These are phyloP conservation scores for Carlito syrichta DNA, from an alignment of 2,113 vertebrate species.

Conservation along the genomic window DNA sequence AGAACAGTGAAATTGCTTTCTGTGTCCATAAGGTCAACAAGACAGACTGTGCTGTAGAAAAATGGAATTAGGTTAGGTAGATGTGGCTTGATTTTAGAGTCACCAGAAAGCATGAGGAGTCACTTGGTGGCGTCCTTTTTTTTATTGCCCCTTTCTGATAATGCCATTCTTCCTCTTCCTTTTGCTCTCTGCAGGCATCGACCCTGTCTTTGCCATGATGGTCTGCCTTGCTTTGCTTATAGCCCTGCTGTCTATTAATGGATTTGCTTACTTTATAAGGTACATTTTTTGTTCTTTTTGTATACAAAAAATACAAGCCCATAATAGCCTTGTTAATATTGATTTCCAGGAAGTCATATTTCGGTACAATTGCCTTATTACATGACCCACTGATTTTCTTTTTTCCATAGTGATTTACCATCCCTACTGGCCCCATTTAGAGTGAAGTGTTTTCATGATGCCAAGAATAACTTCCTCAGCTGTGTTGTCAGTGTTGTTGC, in stretches of 20 bases:
- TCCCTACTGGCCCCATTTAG: conserved; percentile 43
- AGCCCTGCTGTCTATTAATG: conserved; percentile 61
- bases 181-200: conserved; percentile 28
- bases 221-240: conserved; percentile 61
- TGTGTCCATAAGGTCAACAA: conserved; percentile 71
- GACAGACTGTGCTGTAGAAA: conserved; percentile 66
- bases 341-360: conserved; percentile 70
- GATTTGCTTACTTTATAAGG: conserved; percentile 69
- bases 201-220: conserved; percentile 46
- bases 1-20: conserved; percentile 72
- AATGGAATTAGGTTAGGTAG: conserved; percentile 73
- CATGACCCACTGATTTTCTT: conserved; percentile 58
- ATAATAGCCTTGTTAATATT: conserved; percentile 59
- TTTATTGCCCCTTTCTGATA: conserved; percentile 53
- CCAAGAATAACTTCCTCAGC: conserved; percentile 55
- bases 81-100: conserved; percentile 66
- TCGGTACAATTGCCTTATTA: conserved; percentile 62
- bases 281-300: conserved; percentile 61
- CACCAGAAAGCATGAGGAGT: conserved; percentile 56
- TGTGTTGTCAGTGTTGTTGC: conserved; percentile 24
- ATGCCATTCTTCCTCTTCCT: conserved; percentile 42
- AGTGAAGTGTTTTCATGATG: conserved; percentile 62
- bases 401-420: conserved; percentile 55
- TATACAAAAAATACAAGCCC: conserved; percentile 40
- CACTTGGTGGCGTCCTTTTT: not conserved